Evolutionary conservation across 2,113 vertebrate genomes (phyloP).

Genomic region (Scortum barcoo): DNA sequence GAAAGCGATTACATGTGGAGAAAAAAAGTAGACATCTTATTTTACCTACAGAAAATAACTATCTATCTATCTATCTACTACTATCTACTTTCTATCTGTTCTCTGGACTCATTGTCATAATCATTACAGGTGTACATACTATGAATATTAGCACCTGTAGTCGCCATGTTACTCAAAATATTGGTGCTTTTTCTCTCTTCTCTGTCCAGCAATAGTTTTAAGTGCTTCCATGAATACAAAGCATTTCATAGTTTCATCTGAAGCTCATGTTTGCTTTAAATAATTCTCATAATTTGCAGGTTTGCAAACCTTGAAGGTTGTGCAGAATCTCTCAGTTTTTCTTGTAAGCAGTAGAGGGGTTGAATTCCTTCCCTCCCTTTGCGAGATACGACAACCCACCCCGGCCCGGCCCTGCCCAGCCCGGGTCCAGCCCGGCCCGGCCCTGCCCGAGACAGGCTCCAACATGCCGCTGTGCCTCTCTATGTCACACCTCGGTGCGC

Average conservation of each 20-base stretch:
- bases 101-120: no score
- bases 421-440: not conserved
- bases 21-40: no score
- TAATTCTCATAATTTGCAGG: no score
- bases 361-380: constrained; percentile 36
- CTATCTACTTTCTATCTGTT: no score
- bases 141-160: not conserved
- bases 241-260: not conserved
- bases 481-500: constrained; percentile 54
- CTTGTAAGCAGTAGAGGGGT: not conserved
- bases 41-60: no score
- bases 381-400: not conserved
- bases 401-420: not conserved
- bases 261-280: no score
- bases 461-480: constrained; percentile 36
- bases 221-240: not conserved
- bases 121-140: not conserved
- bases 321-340: not conserved
- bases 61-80: no score
- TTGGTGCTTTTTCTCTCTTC: not conserved
- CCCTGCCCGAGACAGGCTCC: constrained; percentile 42
- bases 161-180: not conserved
- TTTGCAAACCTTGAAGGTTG: not conserved
- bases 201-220: not conserved
- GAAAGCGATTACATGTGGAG: no score